Percentiles rank a stretch among this genome's conserved stretches.
phyloP scores from a whole-genome alignment of 1,140 invertebrate genomes.

The Vollenhovia emeryi region DNA sequence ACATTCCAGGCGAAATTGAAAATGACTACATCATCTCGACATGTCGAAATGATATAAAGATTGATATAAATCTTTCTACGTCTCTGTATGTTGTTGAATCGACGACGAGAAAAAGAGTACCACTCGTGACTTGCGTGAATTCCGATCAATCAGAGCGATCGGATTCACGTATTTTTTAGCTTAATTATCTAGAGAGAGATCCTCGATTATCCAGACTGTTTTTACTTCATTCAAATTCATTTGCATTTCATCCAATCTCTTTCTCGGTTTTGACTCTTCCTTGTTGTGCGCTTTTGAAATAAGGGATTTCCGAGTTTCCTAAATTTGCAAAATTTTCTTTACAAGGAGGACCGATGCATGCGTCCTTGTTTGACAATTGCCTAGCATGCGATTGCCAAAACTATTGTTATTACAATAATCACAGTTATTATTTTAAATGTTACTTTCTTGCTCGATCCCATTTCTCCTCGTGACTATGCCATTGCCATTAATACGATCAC shows the following conservation, averaged over 20 bases:
- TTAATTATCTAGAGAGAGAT: not conserved
- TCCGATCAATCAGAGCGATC: not conserved
- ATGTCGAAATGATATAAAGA: not conserved
- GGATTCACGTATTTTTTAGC: not conserved
- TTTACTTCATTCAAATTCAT: constrained; percentile 21
- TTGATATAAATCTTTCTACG: not conserved
- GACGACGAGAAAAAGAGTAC: not conserved
- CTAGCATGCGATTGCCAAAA: constrained; percentile 48
- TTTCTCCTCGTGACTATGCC: constrained; percentile 31
- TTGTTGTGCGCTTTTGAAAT: not conserved
- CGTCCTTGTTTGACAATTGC: constrained; percentile 30
- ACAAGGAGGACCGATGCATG: constrained; percentile 44
- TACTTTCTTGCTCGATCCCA: not conserved
- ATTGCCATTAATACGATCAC: constrained; percentile 57
- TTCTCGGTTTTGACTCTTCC: not conserved
- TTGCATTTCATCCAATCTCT: not conserved
- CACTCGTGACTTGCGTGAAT: not conserved
- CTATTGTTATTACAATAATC: constrained; percentile 37
- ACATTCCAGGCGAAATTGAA: not conserved
- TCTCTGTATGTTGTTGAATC: not conserved
- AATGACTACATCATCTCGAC: not conserved
- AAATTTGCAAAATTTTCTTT: constrained; percentile 10
- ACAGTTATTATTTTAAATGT: constrained; percentile 39
- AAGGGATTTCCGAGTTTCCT: not conserved
- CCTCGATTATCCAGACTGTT: not conserved